Evolutionary conservation across 2,113 vertebrate species (phyloP).

Genomic region (Megaptera novaeangliae): DNA sequence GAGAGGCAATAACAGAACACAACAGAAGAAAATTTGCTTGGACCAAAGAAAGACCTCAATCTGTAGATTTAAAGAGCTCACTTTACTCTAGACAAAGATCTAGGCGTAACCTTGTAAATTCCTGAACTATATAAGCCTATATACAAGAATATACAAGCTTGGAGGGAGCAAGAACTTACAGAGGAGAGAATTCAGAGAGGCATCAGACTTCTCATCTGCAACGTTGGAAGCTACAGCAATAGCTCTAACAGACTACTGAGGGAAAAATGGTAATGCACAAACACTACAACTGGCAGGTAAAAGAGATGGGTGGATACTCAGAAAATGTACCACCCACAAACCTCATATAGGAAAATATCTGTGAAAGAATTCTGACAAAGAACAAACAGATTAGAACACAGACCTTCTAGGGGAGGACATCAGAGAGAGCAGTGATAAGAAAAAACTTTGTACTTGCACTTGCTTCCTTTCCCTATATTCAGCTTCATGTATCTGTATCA

Average conservation of each 20-base stretch:
- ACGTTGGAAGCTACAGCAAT: not conserved
- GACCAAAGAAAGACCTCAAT: not conserved
- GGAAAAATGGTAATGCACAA: not conserved
- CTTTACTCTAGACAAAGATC: not conserved
- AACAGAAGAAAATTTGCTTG: not conserved
- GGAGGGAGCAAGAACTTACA: not conserved
- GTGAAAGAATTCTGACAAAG: not conserved
- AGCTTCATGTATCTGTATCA: not conserved
- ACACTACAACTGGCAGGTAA: not conserved
- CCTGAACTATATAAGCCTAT: not conserved
- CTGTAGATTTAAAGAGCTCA: not conserved
- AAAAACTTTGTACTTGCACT: not conserved
- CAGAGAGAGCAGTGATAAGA: not conserved
- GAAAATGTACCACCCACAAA: not conserved
- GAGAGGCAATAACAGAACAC: not conserved
- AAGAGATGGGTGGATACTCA: not conserved
- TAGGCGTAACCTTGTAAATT: not conserved
- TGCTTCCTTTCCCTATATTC: not conserved
- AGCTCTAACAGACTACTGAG: not conserved
- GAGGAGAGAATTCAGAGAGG: not conserved
- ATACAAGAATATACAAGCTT: not conserved
- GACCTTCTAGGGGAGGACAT: not conserved
- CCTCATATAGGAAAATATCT: not conserved
- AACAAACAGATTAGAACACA: not conserved
- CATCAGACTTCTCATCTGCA: not conserved